Base-by-base conservation (phyloP, 1,140 invertebrate genomes). In the Nautilus pompilius region DNA sequence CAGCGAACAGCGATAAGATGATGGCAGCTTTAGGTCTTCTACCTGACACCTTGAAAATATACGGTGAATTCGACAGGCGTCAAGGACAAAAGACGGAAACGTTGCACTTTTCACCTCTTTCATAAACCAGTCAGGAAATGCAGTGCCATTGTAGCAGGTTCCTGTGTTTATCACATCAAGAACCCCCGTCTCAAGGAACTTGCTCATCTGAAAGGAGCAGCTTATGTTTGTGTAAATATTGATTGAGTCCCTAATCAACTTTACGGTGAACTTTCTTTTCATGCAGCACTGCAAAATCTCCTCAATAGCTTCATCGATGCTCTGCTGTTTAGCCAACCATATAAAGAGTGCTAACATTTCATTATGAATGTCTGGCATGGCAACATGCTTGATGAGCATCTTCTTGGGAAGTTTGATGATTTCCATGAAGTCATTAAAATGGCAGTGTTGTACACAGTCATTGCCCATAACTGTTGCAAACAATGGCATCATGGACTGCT, bases 381-480 rank as follows among this genome's bases (percentile, higher is more conserved):
- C 26, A 49, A 71, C 69, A 29, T 69, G 66, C 53, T 61, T 72
- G 26, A 45, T 60, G 29, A 65, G 55, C 54, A 83, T 80, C 69
- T 89, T 89, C 10, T 84, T 80, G 13, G 62, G 61, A 46, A 89
- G 79, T 72, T 87, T 89, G 32, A 93, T 78, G 59, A 87, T 81
- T 10, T 80, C 79, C 78, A 89, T 90, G 76, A 95, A 92, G 48
- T 87, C 86, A 13, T 82, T 81, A 72, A 95, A 93, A 0, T 86
- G 83, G 10, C 79, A 84, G 48, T 83, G 26, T 46, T 89, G 84
- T n/a, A 93, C 87, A 80, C 91, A 95, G 83, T 95, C 93, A 84
- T 95, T 95, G 3, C 93, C 93, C 22, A 94, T 78, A 6, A 95
- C 68, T 13, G 89, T 89, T n/a, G 91, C 90, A 62, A 93, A 84